These are phyloP conservation scores for Eubucco bourcierii DNA, from an alignment of 2,113 vertebrate species.

Conservation along the genomic window DNA sequence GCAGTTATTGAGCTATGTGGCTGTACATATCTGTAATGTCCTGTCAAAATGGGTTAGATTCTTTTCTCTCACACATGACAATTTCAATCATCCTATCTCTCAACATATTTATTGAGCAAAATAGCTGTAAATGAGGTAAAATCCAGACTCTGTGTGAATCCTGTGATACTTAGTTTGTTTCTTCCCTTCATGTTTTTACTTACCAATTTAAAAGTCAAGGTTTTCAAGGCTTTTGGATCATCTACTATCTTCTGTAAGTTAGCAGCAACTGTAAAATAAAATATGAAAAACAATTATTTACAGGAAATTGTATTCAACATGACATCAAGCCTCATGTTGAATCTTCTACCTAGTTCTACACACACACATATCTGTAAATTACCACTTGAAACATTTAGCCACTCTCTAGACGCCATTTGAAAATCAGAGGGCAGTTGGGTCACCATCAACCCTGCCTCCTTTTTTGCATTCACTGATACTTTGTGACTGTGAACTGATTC, in stretches of 20 bases:
- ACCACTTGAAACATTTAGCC: conserved; percentile 18
- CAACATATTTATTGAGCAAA: background rate
- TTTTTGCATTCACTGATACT: background rate
- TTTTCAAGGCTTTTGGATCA: conserved; percentile 94
- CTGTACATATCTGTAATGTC: background rate
- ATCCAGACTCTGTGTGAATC: background rate
- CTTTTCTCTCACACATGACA: background rate
- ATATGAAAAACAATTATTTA: conserved; percentile 11
- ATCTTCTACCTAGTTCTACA: background rate
- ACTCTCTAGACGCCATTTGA: background rate
- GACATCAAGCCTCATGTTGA: conserved; percentile 3
- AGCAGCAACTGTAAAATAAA: conserved; percentile 92
- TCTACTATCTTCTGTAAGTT: conserved; percentile 99
- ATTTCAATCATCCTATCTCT: background rate
- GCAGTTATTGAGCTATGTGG: background rate
- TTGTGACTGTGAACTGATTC: background rate
- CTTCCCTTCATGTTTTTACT: conserved; percentile 72
- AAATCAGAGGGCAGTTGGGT: background rate
- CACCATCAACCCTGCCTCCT: background rate
- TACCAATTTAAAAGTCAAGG: conserved; percentile 98
- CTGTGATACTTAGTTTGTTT: background rate
- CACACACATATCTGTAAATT: background rate
- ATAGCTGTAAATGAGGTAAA: background rate
- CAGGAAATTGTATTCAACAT: conserved; percentile 22
- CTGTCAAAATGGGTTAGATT: background rate